Conservation (phyloP, 2,888 invertebrate species). For the Antitype chi region DNA sequence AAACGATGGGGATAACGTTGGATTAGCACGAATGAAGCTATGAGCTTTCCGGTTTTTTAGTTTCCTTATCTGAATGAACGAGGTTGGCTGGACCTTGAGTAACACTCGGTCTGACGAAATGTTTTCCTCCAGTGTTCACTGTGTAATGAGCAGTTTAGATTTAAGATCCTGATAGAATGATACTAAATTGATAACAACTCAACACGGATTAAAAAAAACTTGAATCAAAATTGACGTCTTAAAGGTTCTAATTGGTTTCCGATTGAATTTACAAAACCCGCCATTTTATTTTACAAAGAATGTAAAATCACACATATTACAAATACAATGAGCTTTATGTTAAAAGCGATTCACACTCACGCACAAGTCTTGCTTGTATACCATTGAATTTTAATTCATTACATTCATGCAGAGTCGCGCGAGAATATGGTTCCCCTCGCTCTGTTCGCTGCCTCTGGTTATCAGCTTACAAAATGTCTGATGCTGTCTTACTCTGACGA, state of each 20-base stretch:
- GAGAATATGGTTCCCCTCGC: slow-evolving; percentile 90
- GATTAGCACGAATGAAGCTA: slow-evolving; percentile 65
- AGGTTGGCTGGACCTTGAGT: slow-evolving; percentile 81
- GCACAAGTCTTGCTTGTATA: slow-evolving; percentile 78
- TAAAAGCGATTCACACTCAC: slow-evolving; percentile 80
- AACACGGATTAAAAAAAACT: slow-evolving; percentile 1
- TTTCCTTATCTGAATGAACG: slow-evolving; percentile 77
- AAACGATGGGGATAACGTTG: slow-evolving; percentile 79
- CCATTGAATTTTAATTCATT: slow-evolving; percentile 90
- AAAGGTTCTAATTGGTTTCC: slow-evolving; percentile 71
- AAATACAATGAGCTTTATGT: slow-evolving; percentile 75
- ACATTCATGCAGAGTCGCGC: slow-evolving; percentile 88
- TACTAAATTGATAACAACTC: slow-evolving; percentile 35
- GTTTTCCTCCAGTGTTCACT: slow-evolving; percentile 78
- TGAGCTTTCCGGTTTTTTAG: slow-evolving; percentile 74
- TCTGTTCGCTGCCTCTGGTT: slow-evolving; percentile 89
- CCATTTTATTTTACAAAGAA: slow-evolving; percentile 52
- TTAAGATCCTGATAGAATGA: slow-evolving; percentile 35
- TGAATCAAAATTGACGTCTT: slow-evolving; percentile 25
- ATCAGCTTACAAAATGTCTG: slow-evolving; percentile 90
- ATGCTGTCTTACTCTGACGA: slow-evolving; percentile 83
- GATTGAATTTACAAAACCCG: slow-evolving; percentile 50
- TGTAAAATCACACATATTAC: slow-evolving; percentile 56
- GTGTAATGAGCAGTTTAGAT: slow-evolving; percentile 66
- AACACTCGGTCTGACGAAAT: slow-evolving; percentile 77